These are phyloP conservation scores for Aspiorhynchus laticeps DNA, from an alignment of 2,113 vertebrate species.

Conservation along the genomic window DNA sequence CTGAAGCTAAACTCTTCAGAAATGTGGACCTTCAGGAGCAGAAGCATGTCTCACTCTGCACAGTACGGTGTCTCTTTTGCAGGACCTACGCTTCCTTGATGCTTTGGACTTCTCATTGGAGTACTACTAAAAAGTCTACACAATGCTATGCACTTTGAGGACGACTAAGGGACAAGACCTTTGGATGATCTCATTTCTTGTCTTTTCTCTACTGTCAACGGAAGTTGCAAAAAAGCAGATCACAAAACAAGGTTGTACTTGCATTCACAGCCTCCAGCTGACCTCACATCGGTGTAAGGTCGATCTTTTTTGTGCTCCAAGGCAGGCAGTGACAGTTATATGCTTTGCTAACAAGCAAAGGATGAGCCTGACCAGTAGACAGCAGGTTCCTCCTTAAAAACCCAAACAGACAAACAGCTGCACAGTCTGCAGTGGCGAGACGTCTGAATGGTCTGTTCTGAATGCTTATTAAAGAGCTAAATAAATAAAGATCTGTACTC, in stretches of 20 bases:
- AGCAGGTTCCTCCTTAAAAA: slow-evolving; percentile 56
- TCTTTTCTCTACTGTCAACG: background rate
- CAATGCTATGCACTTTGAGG: background rate
- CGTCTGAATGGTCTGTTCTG: slow-evolving; percentile 65
- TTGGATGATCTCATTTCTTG: background rate
- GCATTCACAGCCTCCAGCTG: background rate
- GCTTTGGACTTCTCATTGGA: background rate
- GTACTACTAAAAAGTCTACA: background rate
- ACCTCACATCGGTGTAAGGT: background rate
- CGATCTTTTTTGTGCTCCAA: background rate
- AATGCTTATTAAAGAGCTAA: slow-evolving; percentile 71
- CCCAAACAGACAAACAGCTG: slow-evolving; percentile 64
- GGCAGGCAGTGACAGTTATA: slow-evolving; percentile 6
- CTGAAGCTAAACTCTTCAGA: background rate
- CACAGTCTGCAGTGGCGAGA: slow-evolving; percentile 56
- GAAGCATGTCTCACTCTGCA: background rate
- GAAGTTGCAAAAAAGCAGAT: background rate
- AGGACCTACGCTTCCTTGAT: background rate
- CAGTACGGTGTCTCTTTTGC: background rate
- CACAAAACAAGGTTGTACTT: background rate
- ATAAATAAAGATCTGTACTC: slow-evolving; percentile 69
- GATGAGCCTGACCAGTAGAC: slow-evolving; percentile 24
- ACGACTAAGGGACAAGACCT: background rate
- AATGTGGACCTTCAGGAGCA: background rate
- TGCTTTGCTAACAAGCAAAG: slow-evolving; percentile 16